Conservation (phyloP, 2,797 vertebrate genomes). For the Caiman crocodilus region DNA sequence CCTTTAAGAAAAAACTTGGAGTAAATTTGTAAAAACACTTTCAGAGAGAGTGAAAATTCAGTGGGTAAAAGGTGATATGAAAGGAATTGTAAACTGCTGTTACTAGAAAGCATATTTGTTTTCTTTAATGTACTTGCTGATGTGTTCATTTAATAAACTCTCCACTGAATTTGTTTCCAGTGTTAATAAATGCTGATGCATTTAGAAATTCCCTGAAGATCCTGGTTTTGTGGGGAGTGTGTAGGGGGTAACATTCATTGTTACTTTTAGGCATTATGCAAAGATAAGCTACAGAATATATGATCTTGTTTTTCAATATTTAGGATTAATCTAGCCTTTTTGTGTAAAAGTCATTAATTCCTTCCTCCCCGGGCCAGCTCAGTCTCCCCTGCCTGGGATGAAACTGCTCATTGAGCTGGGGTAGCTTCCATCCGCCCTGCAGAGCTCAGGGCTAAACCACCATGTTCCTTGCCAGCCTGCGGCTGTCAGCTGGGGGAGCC, state of each 20-base stretch:
- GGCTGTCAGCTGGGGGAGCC: no score
- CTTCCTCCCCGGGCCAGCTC: no score
- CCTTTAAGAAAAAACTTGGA: background rate
- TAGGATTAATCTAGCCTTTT: background rate
- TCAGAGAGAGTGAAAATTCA: background rate
- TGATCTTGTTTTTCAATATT: background rate
- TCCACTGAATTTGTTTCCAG: background rate
- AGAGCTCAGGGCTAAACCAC: no score
- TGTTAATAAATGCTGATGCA: background rate
- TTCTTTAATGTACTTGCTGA: background rate
- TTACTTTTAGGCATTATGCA: background rate
- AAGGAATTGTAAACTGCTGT: background rate
- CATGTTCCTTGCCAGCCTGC: no score
- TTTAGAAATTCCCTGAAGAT: background rate
- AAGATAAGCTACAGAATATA: accelerated
- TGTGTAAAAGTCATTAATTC: no score
- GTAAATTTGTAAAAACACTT: background rate
- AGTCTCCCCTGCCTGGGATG: no score
- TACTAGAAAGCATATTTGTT: background rate
- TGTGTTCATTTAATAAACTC: conserved; percentile 68
- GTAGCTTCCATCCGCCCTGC: no score
- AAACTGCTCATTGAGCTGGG: no score
- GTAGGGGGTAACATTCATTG: background rate
- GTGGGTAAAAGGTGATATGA: background rate
- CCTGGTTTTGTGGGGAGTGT: background rate